Conservation (phyloP, 2,113 vertebrate species). For the Tilapia sparmanii region DNA sequence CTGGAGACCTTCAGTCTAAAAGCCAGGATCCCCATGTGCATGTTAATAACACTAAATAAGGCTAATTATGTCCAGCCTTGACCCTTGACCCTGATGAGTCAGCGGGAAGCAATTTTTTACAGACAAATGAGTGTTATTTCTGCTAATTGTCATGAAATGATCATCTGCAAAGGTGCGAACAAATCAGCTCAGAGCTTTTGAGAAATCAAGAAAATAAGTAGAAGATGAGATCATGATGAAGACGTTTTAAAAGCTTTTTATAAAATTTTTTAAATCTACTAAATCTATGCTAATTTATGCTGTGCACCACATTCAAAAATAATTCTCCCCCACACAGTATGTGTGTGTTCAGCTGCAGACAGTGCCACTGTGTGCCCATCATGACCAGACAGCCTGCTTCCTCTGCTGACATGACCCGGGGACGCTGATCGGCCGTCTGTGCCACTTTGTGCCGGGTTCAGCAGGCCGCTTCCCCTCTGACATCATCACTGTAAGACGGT, state of each 20-base stretch:
- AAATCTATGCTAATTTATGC: background rate
- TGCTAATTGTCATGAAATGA: background rate
- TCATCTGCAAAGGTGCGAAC: background rate
- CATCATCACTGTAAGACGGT: conserved; percentile 37
- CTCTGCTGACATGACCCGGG: conserved; percentile 12
- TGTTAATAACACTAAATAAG: background rate
- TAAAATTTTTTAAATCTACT: background rate
- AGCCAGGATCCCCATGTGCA: background rate
- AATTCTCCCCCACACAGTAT: background rate
- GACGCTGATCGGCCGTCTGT: conserved; percentile 27
- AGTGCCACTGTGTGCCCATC: conserved; percentile 25
- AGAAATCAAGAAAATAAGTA: background rate
- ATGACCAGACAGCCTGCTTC: conserved; percentile 45
- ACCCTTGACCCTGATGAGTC: background rate
- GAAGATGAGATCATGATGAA: background rate
- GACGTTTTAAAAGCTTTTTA: background rate
- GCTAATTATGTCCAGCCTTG: background rate
- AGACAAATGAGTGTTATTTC: background rate
- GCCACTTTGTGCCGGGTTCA: conserved; percentile 28
- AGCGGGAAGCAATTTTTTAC: background rate
- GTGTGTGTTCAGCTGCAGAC: conserved; percentile 9
- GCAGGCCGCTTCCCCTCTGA: conserved; percentile 29
- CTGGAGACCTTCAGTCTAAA: background rate
- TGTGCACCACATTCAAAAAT: background rate
- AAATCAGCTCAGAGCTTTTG: background rate